Conservation (phyloP, 92 coral and sea anemone genomes). For the Zoanthus sociatus region DNA sequence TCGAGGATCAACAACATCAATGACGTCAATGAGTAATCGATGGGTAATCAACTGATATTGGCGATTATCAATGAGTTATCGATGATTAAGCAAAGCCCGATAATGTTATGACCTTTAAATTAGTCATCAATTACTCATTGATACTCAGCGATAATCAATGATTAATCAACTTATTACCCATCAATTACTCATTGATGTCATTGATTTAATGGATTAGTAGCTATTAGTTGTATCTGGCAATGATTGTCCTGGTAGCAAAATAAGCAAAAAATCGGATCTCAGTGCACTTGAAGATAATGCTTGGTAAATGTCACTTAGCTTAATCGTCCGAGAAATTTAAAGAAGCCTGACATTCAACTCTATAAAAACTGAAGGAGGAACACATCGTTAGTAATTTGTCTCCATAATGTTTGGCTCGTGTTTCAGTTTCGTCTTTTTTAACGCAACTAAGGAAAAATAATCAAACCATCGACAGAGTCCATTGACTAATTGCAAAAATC, state of each 20-base stretch:
- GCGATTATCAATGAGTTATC: slow-evolving; percentile 48
- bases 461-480: too few relatives aligned
- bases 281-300: slow-evolving; percentile 55
- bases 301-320: slow-evolving; percentile 56
- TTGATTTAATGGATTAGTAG: slow-evolving; percentile 54
- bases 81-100: slow-evolving; percentile 35
- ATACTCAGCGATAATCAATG: slow-evolving; percentile 2
- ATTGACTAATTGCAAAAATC: not conserved
- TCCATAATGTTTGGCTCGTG: slow-evolving; percentile 50
- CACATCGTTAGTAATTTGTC: slow-evolving; percentile 48
- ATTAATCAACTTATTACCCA: not conserved
- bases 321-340: slow-evolving; percentile 36
- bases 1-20: slow-evolving; percentile 53
- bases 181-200: slow-evolving; percentile 41
- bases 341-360: slow-evolving; percentile 7
- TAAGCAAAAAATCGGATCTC: slow-evolving; percentile 46
- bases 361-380: slow-evolving; percentile 8
- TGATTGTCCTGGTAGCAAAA: slow-evolving; percentile 55
- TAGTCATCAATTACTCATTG: slow-evolving; percentile 45
- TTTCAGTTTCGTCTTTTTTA: slow-evolving; percentile 16
- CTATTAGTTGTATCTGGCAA: slow-evolving; percentile 32
- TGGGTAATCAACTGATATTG: slow-evolving; percentile 57
- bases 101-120: slow-evolving; percentile 45
- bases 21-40: slow-evolving; percentile 52
- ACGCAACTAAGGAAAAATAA: too few relatives aligned